Evolutionary conservation across 1,140 invertebrate species (phyloP).

Genomic region (Yoshiicerus persimilis): DNA sequence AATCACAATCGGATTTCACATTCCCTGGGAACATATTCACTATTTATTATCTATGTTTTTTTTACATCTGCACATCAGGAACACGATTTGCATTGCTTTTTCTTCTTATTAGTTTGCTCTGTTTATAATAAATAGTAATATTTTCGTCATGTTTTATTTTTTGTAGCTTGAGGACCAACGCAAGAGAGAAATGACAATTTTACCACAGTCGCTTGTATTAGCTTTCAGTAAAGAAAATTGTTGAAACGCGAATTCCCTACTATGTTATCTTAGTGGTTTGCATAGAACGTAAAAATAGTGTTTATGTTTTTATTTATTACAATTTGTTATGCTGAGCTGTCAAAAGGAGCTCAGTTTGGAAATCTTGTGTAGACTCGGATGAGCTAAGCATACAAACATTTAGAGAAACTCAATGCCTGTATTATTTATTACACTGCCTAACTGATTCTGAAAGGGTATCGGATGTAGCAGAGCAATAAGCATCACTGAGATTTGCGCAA

Average conservation of each 20-base stretch:
- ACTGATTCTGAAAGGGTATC: not conserved
- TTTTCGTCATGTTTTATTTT: not conserved
- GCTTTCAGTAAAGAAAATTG: not conserved
- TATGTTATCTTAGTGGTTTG: not conserved
- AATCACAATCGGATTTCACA: not conserved
- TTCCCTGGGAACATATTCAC: not conserved
- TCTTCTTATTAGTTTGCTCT: not conserved
- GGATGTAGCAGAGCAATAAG: not conserved
- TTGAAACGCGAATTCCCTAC: not conserved
- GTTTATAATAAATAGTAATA: not conserved
- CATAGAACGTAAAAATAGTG: not conserved
- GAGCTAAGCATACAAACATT: not conserved
- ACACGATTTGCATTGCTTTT: not conserved
- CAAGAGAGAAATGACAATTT: not conserved
- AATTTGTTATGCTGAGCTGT: not conserved
- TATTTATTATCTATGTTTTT: not conserved
- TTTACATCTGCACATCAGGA: not conserved
- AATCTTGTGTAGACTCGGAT: not conserved
- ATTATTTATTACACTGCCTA: not conserved
- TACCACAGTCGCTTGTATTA: not conserved
- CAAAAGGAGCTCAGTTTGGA: not conserved
- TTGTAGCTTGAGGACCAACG: not conserved
- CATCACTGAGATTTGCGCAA: not conserved
- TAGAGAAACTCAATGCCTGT: not conserved
- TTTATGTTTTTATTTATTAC: not conserved